Evolutionary conservation across 2,888 invertebrate genomes (phyloP).

Genomic region (Hydropsyche betteni): DNA sequence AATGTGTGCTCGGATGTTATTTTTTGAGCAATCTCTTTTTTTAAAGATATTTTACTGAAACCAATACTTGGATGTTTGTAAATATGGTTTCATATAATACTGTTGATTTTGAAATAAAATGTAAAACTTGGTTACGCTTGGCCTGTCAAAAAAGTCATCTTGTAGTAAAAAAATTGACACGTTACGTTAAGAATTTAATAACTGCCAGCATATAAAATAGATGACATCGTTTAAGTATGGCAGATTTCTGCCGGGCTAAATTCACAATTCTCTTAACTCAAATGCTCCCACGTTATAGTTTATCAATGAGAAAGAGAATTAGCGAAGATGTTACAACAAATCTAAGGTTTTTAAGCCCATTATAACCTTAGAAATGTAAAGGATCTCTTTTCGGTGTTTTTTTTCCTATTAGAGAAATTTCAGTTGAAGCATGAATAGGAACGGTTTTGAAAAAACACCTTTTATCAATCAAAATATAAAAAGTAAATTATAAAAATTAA

Average conservation of each 20-base stretch:
- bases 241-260: neutral
- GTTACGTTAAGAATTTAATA: too few species aligned
- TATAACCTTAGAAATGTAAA: constrained; percentile 3
- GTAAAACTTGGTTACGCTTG: too few species aligned
- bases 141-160: too few species aligned
- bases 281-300: neutral
- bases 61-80: too few species aligned
- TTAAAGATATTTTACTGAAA: too few species aligned
- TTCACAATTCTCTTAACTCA: neutral
- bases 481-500: constrained; percentile 9
- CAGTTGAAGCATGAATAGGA: neutral
- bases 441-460: neutral
- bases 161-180: too few species aligned
- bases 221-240: too few species aligned
- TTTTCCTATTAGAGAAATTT: neutral
- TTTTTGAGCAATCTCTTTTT: neutral
- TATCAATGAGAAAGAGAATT: neutral
- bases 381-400: constrained; percentile 18
- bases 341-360: constrained; percentile 27
- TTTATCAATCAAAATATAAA: constrained; percentile 6
- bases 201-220: too few species aligned
- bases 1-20: neutral
- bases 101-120: too few species aligned
- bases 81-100: too few species aligned
- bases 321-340: constrained; percentile 7